Evolutionary conservation across 2,113 vertebrate species (phyloP).

Genomic region (Psophia crepitans): DNA sequence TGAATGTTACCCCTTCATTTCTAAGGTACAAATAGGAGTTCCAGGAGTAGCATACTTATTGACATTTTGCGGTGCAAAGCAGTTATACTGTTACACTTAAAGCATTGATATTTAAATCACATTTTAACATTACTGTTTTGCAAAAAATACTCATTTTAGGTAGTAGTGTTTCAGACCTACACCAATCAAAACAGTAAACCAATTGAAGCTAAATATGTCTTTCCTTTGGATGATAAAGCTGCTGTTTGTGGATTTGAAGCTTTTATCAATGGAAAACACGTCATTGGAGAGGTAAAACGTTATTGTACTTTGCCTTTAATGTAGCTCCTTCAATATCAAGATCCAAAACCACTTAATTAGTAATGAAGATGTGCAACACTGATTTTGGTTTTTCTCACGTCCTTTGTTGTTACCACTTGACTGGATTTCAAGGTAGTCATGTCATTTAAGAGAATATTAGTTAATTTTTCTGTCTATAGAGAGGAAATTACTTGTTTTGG

Average conservation of each 20-base stretch:
- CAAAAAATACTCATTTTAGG: constrained; percentile 57
- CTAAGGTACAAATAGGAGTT: not conserved
- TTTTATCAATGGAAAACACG: constrained; percentile 88
- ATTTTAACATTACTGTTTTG: not conserved
- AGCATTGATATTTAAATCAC: not conserved
- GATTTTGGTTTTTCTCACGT: not conserved
- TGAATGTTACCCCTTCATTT: not conserved
- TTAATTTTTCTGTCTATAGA: not conserved
- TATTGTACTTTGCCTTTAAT: not conserved
- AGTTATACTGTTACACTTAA: not conserved
- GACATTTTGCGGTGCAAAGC: not conserved
- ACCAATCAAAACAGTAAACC: constrained; percentile 75
- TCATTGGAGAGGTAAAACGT: constrained; percentile 82
- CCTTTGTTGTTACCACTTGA: not conserved
- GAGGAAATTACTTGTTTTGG: not conserved
- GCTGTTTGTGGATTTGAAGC: constrained; percentile 91
- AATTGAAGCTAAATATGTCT: constrained; percentile 89
- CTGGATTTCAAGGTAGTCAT: not conserved
- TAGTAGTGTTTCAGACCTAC: constrained; percentile 87
- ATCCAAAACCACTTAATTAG: not conserved
- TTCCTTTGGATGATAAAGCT: constrained; percentile 85
- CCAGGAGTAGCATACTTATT: not conserved
- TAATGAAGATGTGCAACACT: not conserved
- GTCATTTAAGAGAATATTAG: not conserved
- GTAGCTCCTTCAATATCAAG: not conserved